Conservation (phyloP, 2,113 vertebrate species). For the Toxotes jaculatrix region DNA sequence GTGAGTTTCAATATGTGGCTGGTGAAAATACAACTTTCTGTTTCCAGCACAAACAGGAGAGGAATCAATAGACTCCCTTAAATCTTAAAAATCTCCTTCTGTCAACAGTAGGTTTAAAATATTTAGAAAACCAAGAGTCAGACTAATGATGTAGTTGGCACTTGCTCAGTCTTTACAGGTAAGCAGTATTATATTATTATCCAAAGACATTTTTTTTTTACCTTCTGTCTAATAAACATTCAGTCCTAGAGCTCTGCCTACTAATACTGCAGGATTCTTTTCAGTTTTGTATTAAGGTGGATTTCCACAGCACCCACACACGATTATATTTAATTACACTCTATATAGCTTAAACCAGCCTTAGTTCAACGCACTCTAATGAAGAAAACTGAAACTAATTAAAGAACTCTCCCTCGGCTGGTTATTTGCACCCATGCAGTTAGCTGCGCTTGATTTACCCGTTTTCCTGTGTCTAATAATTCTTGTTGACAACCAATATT, state of each 20-base stretch:
- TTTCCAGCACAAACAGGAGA: not conserved
- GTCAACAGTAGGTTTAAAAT: too few species aligned
- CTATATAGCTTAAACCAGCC: not conserved
- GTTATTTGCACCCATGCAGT: constrained; percentile 10
- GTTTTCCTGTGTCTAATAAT: not conserved
- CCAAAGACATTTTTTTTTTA: too few species aligned
- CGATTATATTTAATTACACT: not conserved
- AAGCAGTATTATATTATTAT: too few species aligned
- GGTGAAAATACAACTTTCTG: too few species aligned
- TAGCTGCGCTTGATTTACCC: constrained; percentile 4
- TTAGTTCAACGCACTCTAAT: constrained; percentile 15
- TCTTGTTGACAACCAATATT: constrained; percentile 26
- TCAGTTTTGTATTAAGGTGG: not conserved
- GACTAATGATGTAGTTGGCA: too few species aligned
- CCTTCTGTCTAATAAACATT: too few species aligned
- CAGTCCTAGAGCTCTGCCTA: not conserved
- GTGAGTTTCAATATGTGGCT: too few species aligned
- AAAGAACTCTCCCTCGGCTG: not conserved
- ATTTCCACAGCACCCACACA: not conserved
- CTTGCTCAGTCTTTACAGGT: too few species aligned
- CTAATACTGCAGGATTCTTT: not conserved
- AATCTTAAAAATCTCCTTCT: not conserved
- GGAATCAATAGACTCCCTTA: not conserved
- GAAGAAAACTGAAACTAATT: constrained; percentile 16
- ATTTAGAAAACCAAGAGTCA: too few species aligned